A percentile compares a stretch with the other conserved stretches of the same genome.
These are phyloP conservation scores for Xanthia togata DNA, from an alignment of 2,888 invertebrate genomes.

Conservation along the genomic window DNA sequence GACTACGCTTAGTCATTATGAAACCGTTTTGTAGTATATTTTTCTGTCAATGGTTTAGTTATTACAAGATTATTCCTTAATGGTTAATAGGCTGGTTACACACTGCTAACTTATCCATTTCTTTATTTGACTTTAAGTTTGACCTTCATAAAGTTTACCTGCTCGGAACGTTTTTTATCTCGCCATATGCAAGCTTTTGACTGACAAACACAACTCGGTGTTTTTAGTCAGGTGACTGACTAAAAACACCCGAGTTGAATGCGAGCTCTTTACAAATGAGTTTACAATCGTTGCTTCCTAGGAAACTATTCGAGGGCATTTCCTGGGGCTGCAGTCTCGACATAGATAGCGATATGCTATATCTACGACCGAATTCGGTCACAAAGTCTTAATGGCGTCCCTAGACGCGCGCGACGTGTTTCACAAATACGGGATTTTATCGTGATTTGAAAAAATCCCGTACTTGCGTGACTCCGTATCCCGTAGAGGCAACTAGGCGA, in stretches of 20 bases:
- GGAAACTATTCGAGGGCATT: conserved; percentile 3
- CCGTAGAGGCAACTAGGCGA: no score
- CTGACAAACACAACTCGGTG: no score
- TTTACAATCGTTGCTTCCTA: conserved; percentile 32
- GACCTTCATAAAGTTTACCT: conserved; percentile 27
- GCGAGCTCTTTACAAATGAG: conserved; percentile 18
- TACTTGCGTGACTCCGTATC: no score
- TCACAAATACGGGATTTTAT: no score
- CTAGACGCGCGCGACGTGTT: no score
- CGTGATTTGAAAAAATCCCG: no score
- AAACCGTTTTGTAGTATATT: conserved; percentile 4
- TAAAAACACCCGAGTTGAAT: conserved; percentile 10
- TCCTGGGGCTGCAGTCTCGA: no score
- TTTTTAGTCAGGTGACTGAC: conserved; percentile 37
- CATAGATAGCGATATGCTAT: no score
- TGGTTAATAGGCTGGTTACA: conserved; percentile 3
- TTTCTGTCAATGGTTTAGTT: conserved; percentile 12
- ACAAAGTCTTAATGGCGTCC: no score
- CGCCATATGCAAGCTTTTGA: background rate
- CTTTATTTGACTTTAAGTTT: background rate
- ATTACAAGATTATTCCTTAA: background rate
- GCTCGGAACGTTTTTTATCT: conserved; percentile 3
- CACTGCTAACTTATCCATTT: background rate
- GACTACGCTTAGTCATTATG: conserved; percentile 24
- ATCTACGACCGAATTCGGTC: no score